Evolutionary conservation across 2,113 vertebrate species (phyloP).

Genomic region (Callionymus lyra): DNA sequence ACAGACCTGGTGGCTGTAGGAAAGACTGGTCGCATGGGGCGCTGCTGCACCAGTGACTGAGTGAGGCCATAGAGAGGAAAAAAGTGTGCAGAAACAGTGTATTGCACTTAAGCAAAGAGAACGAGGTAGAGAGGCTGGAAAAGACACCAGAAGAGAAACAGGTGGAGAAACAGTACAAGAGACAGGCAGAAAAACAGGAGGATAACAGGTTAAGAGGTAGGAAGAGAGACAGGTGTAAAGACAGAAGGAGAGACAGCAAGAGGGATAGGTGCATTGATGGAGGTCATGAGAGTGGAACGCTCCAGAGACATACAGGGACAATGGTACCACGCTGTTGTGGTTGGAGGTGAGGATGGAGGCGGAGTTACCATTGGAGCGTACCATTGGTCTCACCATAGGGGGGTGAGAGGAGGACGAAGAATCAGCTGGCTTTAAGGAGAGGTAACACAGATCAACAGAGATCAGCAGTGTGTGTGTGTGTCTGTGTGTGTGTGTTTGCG

Average conservation of each 20-base stretch:
- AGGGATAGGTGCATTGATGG: neutral
- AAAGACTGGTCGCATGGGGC: conserved; percentile 45
- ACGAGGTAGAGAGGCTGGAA: conserved; percentile 15
- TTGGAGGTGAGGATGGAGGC: conserved; percentile 31
- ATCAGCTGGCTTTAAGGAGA: conserved; percentile 99
- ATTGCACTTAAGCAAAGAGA: conserved; percentile 3
- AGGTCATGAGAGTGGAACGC: no score
- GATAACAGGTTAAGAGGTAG: conserved; percentile 7
- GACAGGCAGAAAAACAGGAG: conserved; percentile 22
- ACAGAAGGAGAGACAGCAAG: conserved; percentile 15
- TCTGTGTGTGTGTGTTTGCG: conserved; percentile 2
- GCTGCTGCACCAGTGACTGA: conserved; percentile 34
- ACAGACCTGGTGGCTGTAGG: conserved; percentile 32
- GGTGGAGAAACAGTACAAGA: no score
- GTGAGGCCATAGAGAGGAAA: conserved; percentile 21
- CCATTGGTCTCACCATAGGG: conserved; percentile 95
- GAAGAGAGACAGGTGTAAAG: conserved; percentile 16
- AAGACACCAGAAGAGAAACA: no score
- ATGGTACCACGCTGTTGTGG: conserved; percentile 13
- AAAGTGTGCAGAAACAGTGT: neutral
- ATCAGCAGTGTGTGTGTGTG: conserved; percentile 34
- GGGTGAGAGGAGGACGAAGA: conserved; percentile 80
- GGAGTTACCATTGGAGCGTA: conserved; percentile 72
- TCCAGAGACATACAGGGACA: no score
- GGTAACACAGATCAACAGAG: conserved; percentile 93